Conservation (phyloP, 2,797 vertebrate genomes). For the Argyrosomus regius region DNA sequence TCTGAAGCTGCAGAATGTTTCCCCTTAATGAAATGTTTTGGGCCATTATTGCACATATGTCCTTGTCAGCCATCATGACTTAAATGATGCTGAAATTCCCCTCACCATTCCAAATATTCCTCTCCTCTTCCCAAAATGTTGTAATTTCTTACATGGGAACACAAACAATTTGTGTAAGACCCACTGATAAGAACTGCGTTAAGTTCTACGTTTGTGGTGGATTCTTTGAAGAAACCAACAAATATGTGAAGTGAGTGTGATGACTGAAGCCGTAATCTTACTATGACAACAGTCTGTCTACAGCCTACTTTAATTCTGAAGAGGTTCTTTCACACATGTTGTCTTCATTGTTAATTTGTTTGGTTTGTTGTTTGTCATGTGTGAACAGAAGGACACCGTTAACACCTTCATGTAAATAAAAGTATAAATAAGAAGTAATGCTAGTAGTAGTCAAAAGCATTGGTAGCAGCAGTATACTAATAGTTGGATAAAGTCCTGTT, state of each 20-base stretch:
- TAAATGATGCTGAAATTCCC: neutral
- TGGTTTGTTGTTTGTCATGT: neutral
- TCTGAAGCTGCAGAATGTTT: too few species aligned
- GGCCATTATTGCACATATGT: too few species aligned
- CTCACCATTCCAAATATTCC: neutral
- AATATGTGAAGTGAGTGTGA: neutral
- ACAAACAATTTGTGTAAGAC: neutral
- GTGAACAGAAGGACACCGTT: too few species aligned
- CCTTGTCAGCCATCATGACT: neutral
- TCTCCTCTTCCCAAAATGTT: neutral
- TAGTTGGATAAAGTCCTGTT: neutral
- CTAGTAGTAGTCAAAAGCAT: too few species aligned
- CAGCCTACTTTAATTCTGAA: neutral
- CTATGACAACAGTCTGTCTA: neutral
- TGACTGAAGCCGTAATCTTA: neutral
- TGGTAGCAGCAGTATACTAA: neutral
- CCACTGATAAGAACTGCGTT: neutral
- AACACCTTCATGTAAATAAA: neutral
- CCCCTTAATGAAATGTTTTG: too few species aligned
- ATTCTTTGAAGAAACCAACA: neutral
- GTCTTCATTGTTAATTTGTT: neutral
- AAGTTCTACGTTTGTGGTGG: neutral
- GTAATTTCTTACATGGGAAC: neutral
- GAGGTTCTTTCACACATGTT: neutral
- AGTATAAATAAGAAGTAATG: neutral